Percentiles rank a stretch among this genome's conserved stretches.
Conservation (phyloP, 1,140 invertebrate genomes). For the Dermatophagoides farinae region DNA sequence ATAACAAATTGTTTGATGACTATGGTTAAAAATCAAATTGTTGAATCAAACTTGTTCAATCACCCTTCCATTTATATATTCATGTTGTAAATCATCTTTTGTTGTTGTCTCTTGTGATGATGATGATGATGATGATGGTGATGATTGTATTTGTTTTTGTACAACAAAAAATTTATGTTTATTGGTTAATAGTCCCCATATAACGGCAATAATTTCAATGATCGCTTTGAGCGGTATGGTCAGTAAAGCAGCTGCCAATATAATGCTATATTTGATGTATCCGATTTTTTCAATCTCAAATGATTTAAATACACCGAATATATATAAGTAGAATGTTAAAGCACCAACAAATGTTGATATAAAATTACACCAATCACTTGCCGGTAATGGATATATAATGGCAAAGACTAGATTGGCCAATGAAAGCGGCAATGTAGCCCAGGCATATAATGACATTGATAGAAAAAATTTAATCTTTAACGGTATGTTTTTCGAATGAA, state of each 20-base stretch:
- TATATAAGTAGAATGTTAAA: conserved; percentile 84
- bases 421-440: conserved; percentile 79
- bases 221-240: conserved; percentile 77
- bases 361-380: conserved; percentile 44
- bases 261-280: conserved; percentile 49
- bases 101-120: neutral
- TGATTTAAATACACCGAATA: conserved; percentile 85
- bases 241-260: conserved; percentile 57
- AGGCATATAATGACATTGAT: conserved; percentile 74
- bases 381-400: conserved; percentile 62
- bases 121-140: neutral
- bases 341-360: conserved; percentile 67
- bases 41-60: too few relatives aligned
- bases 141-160: conserved; percentile 37
- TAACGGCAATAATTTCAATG: conserved; percentile 78
- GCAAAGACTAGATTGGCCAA: conserved; percentile 69
- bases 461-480: conserved; percentile 58
- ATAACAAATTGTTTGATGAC: too few relatives aligned
- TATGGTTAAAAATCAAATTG: too few relatives aligned
- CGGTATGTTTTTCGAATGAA: conserved; percentile 69
- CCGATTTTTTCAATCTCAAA: conserved; percentile 73
- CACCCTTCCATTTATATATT: too few relatives aligned
- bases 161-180: conserved; percentile 91
- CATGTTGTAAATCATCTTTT: too few relatives aligned
- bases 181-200: conserved; percentile 73